Conservation (phyloP, 1,140 invertebrate genomes). For the Macrotrachela quadricornifera region DNA sequence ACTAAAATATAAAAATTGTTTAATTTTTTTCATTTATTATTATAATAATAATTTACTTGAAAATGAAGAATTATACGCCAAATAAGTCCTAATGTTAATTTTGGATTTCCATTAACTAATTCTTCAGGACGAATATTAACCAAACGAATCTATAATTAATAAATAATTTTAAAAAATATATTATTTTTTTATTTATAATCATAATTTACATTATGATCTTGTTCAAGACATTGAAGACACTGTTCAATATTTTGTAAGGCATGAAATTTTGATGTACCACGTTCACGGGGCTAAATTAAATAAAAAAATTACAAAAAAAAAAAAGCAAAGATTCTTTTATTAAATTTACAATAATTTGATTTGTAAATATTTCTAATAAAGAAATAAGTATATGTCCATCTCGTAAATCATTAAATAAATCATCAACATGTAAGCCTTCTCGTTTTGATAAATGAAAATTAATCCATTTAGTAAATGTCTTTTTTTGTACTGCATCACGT, state of each 20-base stretch:
- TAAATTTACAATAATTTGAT: constrained; percentile 5
- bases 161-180: too few species aligned
- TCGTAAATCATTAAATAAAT: constrained; percentile 5
- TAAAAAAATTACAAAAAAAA: background rate
- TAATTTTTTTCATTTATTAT: too few species aligned
- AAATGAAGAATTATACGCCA: constrained; percentile 78
- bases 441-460: background rate
- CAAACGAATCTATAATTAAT: too few species aligned
- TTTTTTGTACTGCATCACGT: background rate
- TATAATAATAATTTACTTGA: background rate
- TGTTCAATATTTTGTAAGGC: constrained; percentile 3
- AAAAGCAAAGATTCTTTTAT: background rate
- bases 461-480: too few species aligned
- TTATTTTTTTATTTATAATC: background rate
- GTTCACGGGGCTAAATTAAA: background rate
- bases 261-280: constrained; percentile 4
- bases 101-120: constrained; percentile 96
- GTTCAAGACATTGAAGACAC: constrained; percentile 1
- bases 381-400: background rate
- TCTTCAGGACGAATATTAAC: constrained; percentile 97
- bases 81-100: constrained; percentile 86
- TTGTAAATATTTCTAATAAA: constrained; percentile 1
- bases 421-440: background rate
- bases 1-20: too few species aligned
- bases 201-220: background rate